Conservation (phyloP, 2,888 invertebrate species). For the Sphaerophoria rueppellii region DNA sequence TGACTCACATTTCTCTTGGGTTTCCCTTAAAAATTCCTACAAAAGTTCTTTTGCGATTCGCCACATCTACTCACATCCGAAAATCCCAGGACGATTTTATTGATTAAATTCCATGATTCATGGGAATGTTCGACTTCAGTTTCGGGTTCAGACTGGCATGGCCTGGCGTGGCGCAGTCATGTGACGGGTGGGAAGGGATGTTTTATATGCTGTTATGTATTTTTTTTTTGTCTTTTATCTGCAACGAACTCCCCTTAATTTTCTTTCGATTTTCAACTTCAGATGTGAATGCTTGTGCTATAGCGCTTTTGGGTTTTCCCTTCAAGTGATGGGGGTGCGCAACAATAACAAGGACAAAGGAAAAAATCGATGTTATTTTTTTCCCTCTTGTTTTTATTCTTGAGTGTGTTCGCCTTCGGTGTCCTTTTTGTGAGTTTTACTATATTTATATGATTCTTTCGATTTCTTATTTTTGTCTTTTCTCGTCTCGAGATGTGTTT, state of each 20-base stretch:
- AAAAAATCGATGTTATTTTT: constrained; percentile 23
- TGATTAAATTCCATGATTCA: constrained; percentile 72
- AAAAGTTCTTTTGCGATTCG: constrained; percentile 53
- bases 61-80: constrained; percentile 57
- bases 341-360: not conserved
- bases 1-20: constrained; percentile 55
- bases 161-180: too few species aligned
- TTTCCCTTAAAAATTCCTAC: constrained; percentile 49
- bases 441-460: not conserved
- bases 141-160: not conserved
- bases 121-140: constrained; percentile 49
- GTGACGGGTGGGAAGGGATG: not conserved
- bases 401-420: not conserved
- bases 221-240: constrained; percentile 44
- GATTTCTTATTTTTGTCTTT: not conserved
- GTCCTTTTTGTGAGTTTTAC: constrained; percentile 34
- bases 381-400: not conserved
- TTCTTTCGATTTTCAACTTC: constrained; percentile 26
- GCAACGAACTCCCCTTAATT: constrained; percentile 24
- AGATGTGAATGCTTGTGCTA: not conserved
- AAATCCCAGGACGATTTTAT: constrained; percentile 70
- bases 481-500: constrained; percentile 35
- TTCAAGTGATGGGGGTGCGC: not conserved
- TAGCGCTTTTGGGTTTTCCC: not conserved
- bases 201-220: not conserved